Conservation (phyloP, 2,113 vertebrate species). For the Corydoras maculifer region DNA sequence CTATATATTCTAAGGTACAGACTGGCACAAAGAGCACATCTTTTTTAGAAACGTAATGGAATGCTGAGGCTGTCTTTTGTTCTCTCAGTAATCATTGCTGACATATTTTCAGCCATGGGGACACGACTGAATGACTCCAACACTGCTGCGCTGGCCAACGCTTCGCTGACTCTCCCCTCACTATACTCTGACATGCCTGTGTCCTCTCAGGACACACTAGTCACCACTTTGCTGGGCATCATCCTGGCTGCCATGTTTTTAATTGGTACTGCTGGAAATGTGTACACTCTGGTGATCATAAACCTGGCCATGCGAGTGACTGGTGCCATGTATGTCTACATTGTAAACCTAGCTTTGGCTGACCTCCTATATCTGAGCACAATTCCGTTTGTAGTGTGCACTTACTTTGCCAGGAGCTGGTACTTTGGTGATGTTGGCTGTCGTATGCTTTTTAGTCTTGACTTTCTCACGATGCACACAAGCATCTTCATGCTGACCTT, state of each 20-base stretch:
- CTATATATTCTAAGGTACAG: no score
- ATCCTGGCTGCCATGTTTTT: conserved; percentile 46
- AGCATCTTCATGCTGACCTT: conserved; percentile 53
- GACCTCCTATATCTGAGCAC: conserved; percentile 51
- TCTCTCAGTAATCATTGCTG: background rate
- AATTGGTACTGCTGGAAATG: conserved; percentile 45
- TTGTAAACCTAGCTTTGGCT: conserved; percentile 49
- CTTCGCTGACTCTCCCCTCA: conserved; percentile 23
- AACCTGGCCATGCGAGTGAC: conserved; percentile 47
- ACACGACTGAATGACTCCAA: conserved; percentile 22
- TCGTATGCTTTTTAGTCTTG: conserved; percentile 49
- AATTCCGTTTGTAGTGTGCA: conserved; percentile 52
- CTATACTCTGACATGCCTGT: conserved; percentile 1
- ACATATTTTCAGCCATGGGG: conserved; percentile 10
- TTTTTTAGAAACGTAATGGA: no score
- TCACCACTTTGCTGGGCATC: conserved; percentile 46
- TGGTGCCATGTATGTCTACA: conserved; percentile 49
- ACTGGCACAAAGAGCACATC: no score
- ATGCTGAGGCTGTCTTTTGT: no score
- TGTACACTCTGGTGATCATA: conserved; percentile 47
- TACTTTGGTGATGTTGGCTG: conserved; percentile 50
- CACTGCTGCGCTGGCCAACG: conserved; percentile 20
- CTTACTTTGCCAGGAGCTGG: conserved; percentile 49
- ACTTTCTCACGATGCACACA: conserved; percentile 52
- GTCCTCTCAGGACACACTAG: conserved; percentile 29